A percentile compares a stretch with the other conserved stretches of the same genome.
These are phyloP conservation scores for Brachystomella parvula DNA, from an alignment of 1,140 invertebrate genomes.

Conservation along the genomic window DNA sequence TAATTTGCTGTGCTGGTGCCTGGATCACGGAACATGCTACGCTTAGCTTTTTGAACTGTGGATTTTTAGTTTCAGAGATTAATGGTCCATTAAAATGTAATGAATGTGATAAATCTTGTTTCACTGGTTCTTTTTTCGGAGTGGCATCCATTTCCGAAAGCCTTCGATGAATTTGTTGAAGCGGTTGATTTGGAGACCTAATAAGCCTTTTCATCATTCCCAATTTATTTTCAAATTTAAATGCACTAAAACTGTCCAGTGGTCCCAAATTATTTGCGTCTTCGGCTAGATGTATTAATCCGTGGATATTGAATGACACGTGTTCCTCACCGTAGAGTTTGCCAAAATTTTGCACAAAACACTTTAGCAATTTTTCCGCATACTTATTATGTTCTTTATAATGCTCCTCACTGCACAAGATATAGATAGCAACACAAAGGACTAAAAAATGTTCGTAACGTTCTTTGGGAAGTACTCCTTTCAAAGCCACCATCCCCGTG, in stretches of 20 bases:
- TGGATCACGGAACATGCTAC: no score
- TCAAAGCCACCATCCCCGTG: constrained; percentile 20
- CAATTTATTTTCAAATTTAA: constrained; percentile 33
- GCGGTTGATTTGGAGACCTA: constrained; percentile 10
- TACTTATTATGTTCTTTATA: constrained; percentile 24
- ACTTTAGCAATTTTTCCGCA: constrained; percentile 39
- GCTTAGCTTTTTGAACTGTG: background rate
- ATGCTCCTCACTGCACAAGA: constrained; percentile 14
- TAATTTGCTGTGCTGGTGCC: background rate
- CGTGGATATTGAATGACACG: constrained; percentile 44
- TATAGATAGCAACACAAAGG: constrained; percentile 29
- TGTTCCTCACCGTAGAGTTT: constrained; percentile 40
- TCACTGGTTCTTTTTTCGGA: background rate
- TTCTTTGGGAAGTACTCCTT: constrained; percentile 9
- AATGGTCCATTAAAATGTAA: background rate
- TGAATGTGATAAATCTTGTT: background rate
- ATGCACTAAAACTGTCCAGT: constrained; percentile 40
- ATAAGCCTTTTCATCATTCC: constrained; percentile 12
- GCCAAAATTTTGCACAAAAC: constrained; percentile 40
- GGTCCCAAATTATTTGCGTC: constrained; percentile 39
- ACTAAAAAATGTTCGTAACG: constrained; percentile 22
- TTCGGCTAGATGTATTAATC: constrained; percentile 41
- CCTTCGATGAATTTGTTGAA: constrained; percentile 42
- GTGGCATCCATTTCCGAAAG: constrained; percentile 24
- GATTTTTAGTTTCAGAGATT: background rate